phyloP scores from a whole-genome alignment of 2,113 vertebrate species.

The Microcebus lehilahytsara region DNA sequence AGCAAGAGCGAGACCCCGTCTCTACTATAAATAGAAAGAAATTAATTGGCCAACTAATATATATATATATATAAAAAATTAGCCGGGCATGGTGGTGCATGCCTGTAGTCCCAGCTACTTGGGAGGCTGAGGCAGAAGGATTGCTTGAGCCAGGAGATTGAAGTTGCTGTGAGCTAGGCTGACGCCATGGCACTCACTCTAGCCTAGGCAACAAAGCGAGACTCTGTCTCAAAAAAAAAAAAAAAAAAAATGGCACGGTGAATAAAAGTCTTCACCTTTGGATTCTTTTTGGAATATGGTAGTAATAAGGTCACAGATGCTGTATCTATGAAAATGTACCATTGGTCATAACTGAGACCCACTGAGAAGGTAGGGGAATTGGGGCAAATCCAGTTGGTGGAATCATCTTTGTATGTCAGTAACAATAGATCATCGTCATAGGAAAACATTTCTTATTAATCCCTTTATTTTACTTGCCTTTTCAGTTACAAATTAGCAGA shows the following conservation, averaged over 20 bases:
- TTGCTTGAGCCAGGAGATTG: no score
- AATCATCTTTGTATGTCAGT: slow-evolving; percentile 29
- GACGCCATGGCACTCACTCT: no score
- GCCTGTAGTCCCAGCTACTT: no score
- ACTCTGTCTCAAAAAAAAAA: no score
- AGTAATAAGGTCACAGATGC: slow-evolving; percentile 1
- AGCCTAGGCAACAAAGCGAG: no score
- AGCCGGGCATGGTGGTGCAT: no score
- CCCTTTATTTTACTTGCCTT: slow-evolving; percentile 42
- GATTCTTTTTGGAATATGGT: not conserved
- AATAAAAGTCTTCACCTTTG: slow-evolving; percentile 43
- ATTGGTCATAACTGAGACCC: not conserved
- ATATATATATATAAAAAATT: no score
- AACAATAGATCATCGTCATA: not conserved
- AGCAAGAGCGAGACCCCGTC: no score
- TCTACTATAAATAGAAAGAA: no score
- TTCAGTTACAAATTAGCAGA: slow-evolving; percentile 92
- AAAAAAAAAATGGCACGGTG: slow-evolving; percentile 50
- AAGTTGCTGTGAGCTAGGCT: no score
- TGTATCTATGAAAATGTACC: not conserved
- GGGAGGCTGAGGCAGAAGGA: no score
- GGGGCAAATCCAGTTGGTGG: not conserved
- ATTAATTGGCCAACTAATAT: no score
- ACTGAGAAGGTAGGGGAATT: not conserved
- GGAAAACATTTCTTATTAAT: slow-evolving; percentile 52